Evolutionary conservation across 1,140 invertebrate genomes (phyloP), one percentile per base, ranked within the genome.

Genomic region (Lerema accius): DNA sequence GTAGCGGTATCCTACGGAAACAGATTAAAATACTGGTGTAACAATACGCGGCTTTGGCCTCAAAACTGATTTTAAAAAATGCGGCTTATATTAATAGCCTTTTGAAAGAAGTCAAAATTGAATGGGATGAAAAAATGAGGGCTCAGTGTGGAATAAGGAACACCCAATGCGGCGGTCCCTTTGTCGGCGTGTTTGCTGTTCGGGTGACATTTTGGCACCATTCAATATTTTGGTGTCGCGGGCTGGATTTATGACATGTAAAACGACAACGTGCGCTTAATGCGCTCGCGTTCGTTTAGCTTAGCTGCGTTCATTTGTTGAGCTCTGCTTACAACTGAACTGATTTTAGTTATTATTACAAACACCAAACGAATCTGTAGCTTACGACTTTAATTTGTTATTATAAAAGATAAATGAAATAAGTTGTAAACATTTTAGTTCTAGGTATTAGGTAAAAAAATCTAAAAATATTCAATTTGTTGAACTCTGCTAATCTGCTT

Each of bases 101-200:
- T 86, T 88, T 82, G 84, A 86, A 83, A 90, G 80, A 88, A 90
- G 86, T 90, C 86, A 88, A 88, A 89, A 90, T 90, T 88, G 86
- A 90, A 90, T 86, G 84, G 86, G 81, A 87, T 84, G 84, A 90
- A 89, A 88, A 89, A 90, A 86, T 82, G 56, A 73, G 76, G 84
- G 83, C 83, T 87, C 84, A 77, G 73, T 65, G 69, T 65, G 65
- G 72, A 69, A 75, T 78, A 81, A 79, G 76, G 85, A 90, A 87
- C 87, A 90, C 89, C 89, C 85, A 90, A 78, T 42, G 81, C 55
- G 88, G 85, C 89, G 89, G 87, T 67, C 4, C 66, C 78, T 90
- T 88, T 89, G 86, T 86, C 86, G 89, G 89, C 76, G 1, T 74
- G 81, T 88, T 91, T 89, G 80, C 76, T 55, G 64, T 76, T 76